phyloP scores from a whole-genome alignment of 2,888 invertebrate genomes.

The Nineta flava region DNA sequence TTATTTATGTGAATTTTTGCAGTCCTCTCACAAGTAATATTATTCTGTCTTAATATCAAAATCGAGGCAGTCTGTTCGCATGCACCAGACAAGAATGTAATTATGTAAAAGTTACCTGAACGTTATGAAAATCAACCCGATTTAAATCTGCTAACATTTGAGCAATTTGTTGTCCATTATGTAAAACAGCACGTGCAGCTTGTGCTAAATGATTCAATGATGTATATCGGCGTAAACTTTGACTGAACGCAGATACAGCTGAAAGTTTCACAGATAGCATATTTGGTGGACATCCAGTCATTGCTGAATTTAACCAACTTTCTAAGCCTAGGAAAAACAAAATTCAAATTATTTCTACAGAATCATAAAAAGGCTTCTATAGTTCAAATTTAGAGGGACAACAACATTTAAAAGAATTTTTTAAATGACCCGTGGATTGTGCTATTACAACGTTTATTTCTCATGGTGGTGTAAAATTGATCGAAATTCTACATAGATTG shows the following conservation, averaged over 20 bases:
- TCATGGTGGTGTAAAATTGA: too few species aligned
- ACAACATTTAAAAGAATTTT: too few species aligned
- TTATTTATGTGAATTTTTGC: too few species aligned
- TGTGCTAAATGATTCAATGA: slow-evolving; percentile 90
- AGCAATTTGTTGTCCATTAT: slow-evolving; percentile 85
- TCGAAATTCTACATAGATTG: too few species aligned
- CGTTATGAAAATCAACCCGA: slow-evolving; percentile 95
- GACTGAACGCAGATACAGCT: slow-evolving; percentile 82
- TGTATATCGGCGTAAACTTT: slow-evolving; percentile 88
- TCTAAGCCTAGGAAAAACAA: slow-evolving; percentile 50
- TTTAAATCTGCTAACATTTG: slow-evolving; percentile 95
- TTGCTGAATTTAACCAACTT: slow-evolving; percentile 68
- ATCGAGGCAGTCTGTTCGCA: too few species aligned
- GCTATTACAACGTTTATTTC: too few species aligned
- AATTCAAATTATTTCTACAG: not conserved
- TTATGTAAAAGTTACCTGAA: slow-evolving; percentile 44
- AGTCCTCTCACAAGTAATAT: slow-evolving; percentile 10
- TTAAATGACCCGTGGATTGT: too few species aligned
- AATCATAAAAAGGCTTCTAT: not conserved
- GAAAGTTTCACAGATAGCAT: slow-evolving; percentile 70
- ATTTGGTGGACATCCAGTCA: slow-evolving; percentile 65
- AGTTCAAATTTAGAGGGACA: not conserved
- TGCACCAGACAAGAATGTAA: too few species aligned
- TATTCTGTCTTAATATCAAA: not conserved
- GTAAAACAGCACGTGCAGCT: slow-evolving; percentile 87